phyloP scores from a whole-genome alignment of 2,888 invertebrate genomes.

The Drosophila villosipedis region DNA sequence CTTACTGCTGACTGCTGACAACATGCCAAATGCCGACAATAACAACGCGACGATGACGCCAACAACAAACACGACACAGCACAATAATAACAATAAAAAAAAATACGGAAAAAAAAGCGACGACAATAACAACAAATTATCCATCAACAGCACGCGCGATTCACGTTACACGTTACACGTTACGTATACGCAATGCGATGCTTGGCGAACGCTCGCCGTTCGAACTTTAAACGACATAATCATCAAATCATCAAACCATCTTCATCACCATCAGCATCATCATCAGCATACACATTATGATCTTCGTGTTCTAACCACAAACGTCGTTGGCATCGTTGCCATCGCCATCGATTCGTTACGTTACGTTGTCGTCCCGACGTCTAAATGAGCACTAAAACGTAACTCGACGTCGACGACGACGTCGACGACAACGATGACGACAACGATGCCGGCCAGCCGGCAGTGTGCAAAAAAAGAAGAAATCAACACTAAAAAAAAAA shows the following conservation, averaged over 20 bases:
- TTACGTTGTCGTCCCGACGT: slow-evolving; percentile 73
- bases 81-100: slow-evolving; percentile 19
- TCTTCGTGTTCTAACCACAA: slow-evolving; percentile 51
- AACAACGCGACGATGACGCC: slow-evolving; percentile 23
- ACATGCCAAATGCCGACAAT: slow-evolving; percentile 52
- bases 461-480: slow-evolving; percentile 33
- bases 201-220: slow-evolving; percentile 22
- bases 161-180: slow-evolving; percentile 49
- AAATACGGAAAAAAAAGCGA: slow-evolving; percentile 2
- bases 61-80: slow-evolving; percentile 11
- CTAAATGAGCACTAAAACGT: slow-evolving; percentile 81
- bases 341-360: slow-evolving; percentile 44
- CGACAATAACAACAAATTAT: slow-evolving; percentile 40
- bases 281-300: slow-evolving; percentile 32
- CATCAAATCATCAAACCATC: slow-evolving; percentile 1
- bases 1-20: slow-evolving; percentile 23
- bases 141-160: slow-evolving; percentile 61
- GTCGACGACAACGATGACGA: slow-evolving; percentile 42
- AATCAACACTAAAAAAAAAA: slow-evolving; percentile 4
- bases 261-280: slow-evolving; percentile 11
- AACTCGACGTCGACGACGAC: slow-evolving; percentile 44
- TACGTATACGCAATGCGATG: slow-evolving; percentile 59
- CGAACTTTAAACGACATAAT: slow-evolving; percentile 14
- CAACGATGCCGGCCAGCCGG: slow-evolving; percentile 61
- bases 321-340: slow-evolving; percentile 46